Base-by-base conservation (phyloP, 1,140 invertebrate genomes). In the Trichomalopsis sarcophagae region DNA sequence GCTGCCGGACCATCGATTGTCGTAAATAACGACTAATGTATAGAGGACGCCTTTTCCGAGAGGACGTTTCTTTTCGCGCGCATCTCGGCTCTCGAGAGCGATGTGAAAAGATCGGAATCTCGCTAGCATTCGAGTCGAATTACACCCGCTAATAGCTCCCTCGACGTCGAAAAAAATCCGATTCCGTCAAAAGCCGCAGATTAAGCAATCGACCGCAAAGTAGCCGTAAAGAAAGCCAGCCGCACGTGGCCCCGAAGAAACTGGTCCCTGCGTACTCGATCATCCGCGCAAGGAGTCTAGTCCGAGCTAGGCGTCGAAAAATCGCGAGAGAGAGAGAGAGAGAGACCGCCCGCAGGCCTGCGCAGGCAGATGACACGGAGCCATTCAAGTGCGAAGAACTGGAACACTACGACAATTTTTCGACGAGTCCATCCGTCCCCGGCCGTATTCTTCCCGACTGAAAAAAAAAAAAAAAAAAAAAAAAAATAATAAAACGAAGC, bases 371-470 rank as follows among this genome's bases (percentile, higher is more conserved):
- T 50, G 75, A 77, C 75, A 55, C 73, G 36, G 17, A 40, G 0
- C 30, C 75, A 77, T 77, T 77, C 75, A 55, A 77, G 75, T 50
- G 75, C 23, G 17, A 50, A 62, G 30, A 47, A 50, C 40, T 44
- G 47, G n/a, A 77, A 77, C 27, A 23, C 7, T 14, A 17, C 21
- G 2, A 7, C 44, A 77, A 77, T 77, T 77, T 77, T 77, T 77
- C 75, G 75, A 50, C 75, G 27, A 47, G 75, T 36, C 73, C 36
- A 44, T 44, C 33, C 73, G 21, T n/a, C 36, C 36, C 21, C 40
- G 4, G 4, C 14, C 7, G 17, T 62, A n/a, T 62, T 62, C 55
- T 62, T 62, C 4, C 17, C 23, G 13, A 27, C 27, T 27, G 27
- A 27, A 36, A 36, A 36, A 36, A 36, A 36, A 36, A 36, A 33